Percentiles rank a stretch among this genome's conserved stretches.
Evolutionary conservation across 2,797 vertebrate species (phyloP).

Genomic region (Micromesistius poutassou): DNA sequence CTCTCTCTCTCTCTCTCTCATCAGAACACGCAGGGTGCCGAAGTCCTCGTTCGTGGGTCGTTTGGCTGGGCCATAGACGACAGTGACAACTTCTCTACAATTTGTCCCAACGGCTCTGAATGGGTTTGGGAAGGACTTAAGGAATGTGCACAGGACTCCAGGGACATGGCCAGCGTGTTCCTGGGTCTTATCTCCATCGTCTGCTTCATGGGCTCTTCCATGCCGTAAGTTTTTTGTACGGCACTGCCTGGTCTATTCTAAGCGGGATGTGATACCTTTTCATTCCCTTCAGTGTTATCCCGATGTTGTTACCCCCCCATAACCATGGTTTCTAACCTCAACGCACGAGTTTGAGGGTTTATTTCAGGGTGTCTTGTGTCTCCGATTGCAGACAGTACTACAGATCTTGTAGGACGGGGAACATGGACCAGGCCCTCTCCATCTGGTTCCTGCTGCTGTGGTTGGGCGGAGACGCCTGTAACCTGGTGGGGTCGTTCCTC

Average conservation of each 20-base stretch:
- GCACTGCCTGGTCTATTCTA: too few species aligned
- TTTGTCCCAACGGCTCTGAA: conserved; percentile 83
- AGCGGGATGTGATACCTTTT: too few species aligned
- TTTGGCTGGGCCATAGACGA: conserved; percentile 30
- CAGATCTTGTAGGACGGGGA: conserved; percentile 84
- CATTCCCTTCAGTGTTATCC: neutral
- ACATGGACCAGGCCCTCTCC: conserved; percentile 91
- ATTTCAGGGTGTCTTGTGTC: neutral
- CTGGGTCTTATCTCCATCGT: conserved; percentile 87
- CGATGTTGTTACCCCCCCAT: neutral
- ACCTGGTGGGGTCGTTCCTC: conserved; percentile 89
- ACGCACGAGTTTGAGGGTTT: neutral
- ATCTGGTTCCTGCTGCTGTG: conserved; percentile 93
- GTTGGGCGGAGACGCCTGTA: conserved; percentile 89
- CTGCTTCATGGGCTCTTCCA: conserved; percentile 84
- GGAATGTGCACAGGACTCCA: conserved; percentile 82
- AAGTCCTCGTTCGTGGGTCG: conserved; percentile 22
- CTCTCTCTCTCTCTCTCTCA: neutral
- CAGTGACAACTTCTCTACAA: conserved; percentile 68
- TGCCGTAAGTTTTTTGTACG: conserved; percentile 80
- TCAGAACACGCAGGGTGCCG: conserved; percentile 50
- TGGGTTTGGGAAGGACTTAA: conserved; percentile 84
- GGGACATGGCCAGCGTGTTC: conserved; percentile 84
- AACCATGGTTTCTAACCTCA: neutral
- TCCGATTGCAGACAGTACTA: conserved; percentile 81